These are phyloP conservation scores for Ornithoptera priamus DNA, from an alignment of 2,888 invertebrate species.

Conservation along the genomic window DNA sequence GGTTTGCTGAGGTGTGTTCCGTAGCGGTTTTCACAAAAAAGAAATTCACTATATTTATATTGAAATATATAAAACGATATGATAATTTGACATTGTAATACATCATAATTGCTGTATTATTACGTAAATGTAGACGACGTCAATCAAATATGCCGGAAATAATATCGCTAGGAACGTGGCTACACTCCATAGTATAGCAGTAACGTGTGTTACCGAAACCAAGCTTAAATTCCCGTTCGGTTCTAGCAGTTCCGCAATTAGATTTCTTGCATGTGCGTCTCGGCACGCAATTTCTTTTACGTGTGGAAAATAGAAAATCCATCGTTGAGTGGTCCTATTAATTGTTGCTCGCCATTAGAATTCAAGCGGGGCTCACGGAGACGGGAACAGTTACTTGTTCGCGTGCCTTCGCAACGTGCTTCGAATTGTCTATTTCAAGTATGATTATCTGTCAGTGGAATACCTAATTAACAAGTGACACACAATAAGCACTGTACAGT, in stretches of 20 bases:
- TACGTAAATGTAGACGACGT: background rate
- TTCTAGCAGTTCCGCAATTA: constrained; percentile 45
- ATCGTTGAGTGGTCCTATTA: constrained; percentile 77
- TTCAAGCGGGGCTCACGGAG: constrained; percentile 65
- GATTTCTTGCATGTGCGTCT: constrained; percentile 67
- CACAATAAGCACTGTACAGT: constrained; percentile 31
- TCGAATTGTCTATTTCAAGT: constrained; percentile 57
- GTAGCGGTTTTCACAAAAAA: constrained; percentile 49
- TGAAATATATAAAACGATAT: background rate
- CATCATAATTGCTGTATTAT: background rate
- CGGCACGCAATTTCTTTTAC: constrained; percentile 77
- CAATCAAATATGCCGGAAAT: background rate
- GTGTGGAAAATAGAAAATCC: constrained; percentile 80
- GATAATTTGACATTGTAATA: background rate
- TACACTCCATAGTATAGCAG: background rate
- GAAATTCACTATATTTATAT: constrained; percentile 9
- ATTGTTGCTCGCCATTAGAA: constrained; percentile 74
- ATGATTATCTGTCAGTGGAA: constrained; percentile 49
- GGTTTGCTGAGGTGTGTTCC: constrained; percentile 39
- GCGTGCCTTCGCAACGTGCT: constrained; percentile 69
- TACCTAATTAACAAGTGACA: constrained; percentile 36
- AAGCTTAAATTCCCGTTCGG: constrained; percentile 21
- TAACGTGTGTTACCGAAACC: background rate
- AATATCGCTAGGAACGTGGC: background rate
- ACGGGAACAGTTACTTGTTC: constrained; percentile 70